A percentile compares a stretch with the other conserved stretches of the same genome.
Evolutionary conservation across 2,797 vertebrate species (phyloP).

Genomic region (Myotis daubentonii): DNA sequence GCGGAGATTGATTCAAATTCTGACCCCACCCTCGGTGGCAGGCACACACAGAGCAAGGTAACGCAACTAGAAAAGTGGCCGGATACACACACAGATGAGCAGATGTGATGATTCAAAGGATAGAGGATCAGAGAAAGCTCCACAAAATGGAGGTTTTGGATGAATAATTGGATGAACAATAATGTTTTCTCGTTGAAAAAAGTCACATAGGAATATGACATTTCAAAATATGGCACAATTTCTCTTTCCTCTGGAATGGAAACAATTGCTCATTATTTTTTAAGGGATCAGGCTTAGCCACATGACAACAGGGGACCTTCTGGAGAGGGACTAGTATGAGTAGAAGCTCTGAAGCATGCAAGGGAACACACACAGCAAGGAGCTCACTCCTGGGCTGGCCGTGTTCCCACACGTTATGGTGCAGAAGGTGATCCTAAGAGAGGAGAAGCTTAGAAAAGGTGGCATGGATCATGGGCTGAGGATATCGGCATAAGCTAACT

Average conservation of each 20-base stretch:
- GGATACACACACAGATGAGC: background rate
- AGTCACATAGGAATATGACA: background rate
- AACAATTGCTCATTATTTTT: background rate
- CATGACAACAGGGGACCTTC: background rate
- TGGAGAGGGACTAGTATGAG: background rate
- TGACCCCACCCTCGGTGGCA: background rate
- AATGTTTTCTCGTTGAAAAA: background rate
- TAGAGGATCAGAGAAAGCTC: background rate
- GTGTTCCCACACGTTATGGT: background rate
- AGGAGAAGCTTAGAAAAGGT: background rate
- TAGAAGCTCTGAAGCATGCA: background rate
- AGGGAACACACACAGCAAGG: background rate
- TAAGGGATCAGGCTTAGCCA: background rate
- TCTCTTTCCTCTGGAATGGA: constrained; percentile 1
- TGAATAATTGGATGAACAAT: background rate
- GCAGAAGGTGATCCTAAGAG: background rate
- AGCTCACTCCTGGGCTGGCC: background rate
- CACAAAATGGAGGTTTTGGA: background rate
- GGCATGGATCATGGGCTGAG: background rate
- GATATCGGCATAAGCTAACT: background rate
- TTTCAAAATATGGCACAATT: background rate
- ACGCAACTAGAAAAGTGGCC: background rate
- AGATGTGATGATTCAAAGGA: background rate
- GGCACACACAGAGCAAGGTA: background rate
- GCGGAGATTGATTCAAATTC: background rate